phyloP scores from a whole-genome alignment of 30 jellyfish, hydroid and myxozoan genomes.

The Turritopsis rubra region DNA sequence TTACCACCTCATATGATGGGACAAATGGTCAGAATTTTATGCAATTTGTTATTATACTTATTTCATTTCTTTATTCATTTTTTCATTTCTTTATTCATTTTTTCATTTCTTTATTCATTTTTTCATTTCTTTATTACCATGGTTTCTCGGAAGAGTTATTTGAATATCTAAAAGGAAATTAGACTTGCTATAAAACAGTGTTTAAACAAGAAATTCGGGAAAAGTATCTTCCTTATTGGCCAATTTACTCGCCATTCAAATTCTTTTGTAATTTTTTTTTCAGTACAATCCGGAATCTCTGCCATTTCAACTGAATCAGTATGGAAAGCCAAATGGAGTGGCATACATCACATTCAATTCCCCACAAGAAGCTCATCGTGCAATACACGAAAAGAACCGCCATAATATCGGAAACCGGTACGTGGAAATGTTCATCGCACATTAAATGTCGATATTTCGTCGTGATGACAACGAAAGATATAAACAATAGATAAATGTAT shows the following conservation, averaged over 20 bases:
- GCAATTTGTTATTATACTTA: background rate
- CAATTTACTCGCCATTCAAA: background rate
- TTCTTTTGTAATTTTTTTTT: background rate
- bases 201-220: too few relatives aligned
- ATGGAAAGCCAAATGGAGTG: constrained; percentile 55
- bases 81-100: too few relatives aligned
- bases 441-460: background rate
- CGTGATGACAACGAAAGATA: background rate
- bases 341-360: constrained; percentile 41
- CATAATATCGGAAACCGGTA: constrained; percentile 22
- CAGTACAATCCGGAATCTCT: constrained; percentile 49
- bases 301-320: constrained; percentile 36
- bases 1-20: constrained; percentile 13
- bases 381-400: background rate
- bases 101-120: too few relatives aligned
- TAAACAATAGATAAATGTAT: background rate
- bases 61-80: too few relatives aligned
- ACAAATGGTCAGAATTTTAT: background rate
- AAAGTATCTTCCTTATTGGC: too few relatives aligned
- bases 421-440: constrained; percentile 44
- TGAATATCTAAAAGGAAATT: too few relatives aligned
- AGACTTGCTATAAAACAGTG: too few relatives aligned
- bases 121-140: too few relatives aligned
- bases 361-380: constrained; percentile 32
- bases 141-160: too few relatives aligned